phyloP scores from a whole-genome alignment of 1,140 invertebrate genomes.

The Polyergus mexicanus region DNA sequence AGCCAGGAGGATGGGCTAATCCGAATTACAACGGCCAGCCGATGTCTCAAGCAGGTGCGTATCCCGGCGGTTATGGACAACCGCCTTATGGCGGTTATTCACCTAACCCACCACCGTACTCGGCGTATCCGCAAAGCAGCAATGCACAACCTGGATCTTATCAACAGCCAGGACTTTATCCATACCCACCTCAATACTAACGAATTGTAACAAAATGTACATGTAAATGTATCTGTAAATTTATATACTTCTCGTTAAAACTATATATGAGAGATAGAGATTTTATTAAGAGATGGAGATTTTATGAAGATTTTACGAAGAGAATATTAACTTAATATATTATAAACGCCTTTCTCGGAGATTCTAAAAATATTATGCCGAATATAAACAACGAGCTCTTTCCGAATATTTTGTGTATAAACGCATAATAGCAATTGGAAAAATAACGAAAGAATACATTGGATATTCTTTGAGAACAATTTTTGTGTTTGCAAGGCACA shows the following conservation, averaged over 20 bases:
- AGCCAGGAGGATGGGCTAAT: conserved; percentile 83
- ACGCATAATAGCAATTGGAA: background rate
- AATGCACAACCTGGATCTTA: conserved; percentile 71
- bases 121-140: conserved; percentile 71
- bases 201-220: conserved; percentile 40
- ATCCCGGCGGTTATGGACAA: conserved; percentile 82
- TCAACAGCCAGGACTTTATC: conserved; percentile 71
- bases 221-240: conserved; percentile 20
- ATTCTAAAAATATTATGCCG: background rate
- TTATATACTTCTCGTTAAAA: background rate
- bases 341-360: background rate
- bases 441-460: background rate
- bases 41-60: conserved; percentile 85
- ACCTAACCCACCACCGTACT: conserved; percentile 81
- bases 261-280: background rate
- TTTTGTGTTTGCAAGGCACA: background rate
- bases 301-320: conserved; percentile 19
- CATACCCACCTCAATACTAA: conserved; percentile 72
- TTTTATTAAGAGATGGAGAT: background rate
- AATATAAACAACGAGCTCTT: background rate
- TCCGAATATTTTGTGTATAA: background rate
- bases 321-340: background rate
- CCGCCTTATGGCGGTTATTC: conserved; percentile 79
- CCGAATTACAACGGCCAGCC: conserved; percentile 84
- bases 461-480: conserved; percentile 30